phyloP scores from a whole-genome alignment of 2,113 vertebrate species.

The Taurulus bubalis region DNA sequence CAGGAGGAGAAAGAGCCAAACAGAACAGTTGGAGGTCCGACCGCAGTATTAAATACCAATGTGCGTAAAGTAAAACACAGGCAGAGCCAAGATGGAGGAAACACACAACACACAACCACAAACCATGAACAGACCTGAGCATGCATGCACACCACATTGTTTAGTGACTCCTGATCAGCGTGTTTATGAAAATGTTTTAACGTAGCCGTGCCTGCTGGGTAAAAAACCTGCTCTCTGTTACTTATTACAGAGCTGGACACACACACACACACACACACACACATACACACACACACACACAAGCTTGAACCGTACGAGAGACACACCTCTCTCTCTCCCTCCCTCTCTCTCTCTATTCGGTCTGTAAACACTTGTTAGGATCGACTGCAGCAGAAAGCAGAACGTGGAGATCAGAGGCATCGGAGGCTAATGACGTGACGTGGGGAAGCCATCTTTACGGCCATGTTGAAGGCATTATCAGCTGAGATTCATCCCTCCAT shows the following conservation, averaged over 20 bases:
- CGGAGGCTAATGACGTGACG: conserved; percentile 73
- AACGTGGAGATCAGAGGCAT: no score
- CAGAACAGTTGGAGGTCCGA: conserved; percentile 54
- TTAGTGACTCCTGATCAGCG: conserved; percentile 69
- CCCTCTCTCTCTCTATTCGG: conserved; percentile 57
- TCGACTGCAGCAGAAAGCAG: no score
- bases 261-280: background rate
- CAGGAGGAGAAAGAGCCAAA: conserved; percentile 32
- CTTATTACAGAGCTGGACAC: conserved; percentile 60
- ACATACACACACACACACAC: no score
- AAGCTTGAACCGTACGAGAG: conserved; percentile 8
- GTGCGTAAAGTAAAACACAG: conserved; percentile 55
- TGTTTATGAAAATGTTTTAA: conserved; percentile 75
- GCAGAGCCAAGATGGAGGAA: conserved; percentile 54
- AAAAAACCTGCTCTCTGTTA: conserved; percentile 80
- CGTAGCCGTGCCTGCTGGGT: conserved; percentile 62
- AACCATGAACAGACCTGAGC: conserved; percentile 68
- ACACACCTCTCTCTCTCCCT: no score
- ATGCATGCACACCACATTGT: conserved; percentile 68
- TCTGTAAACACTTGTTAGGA: no score
- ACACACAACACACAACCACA: conserved; percentile 54
- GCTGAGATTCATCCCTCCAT: conserved; percentile 72
- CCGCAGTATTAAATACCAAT: conserved; percentile 66
- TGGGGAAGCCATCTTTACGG: conserved; percentile 56
- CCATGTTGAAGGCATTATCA: conserved; percentile 82